Conservation (phyloP, 2,888 invertebrate species). For the Theretra japonica region DNA sequence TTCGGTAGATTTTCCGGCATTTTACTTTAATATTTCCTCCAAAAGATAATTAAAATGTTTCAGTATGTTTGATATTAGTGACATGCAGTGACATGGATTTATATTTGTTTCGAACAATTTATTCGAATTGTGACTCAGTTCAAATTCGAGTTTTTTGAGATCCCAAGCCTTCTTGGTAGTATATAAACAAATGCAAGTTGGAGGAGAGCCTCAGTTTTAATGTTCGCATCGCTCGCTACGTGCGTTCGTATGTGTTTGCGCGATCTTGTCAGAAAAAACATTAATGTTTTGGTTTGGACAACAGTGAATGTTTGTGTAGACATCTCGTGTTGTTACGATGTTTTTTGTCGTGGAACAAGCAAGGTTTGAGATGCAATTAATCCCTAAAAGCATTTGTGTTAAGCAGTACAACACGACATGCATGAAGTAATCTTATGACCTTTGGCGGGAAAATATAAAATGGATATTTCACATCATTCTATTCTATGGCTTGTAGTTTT, state of each 20-base stretch:
- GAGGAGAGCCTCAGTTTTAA: background rate
- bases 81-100: slow-evolving; percentile 26
- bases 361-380: slow-evolving; percentile 4
- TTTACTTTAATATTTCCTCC: slow-evolving; percentile 31
- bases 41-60: background rate
- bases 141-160: slow-evolving; percentile 17
- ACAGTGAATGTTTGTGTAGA: background rate
- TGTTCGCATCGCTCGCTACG: background rate
- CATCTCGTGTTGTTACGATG: background rate
- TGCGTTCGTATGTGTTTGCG: background rate
- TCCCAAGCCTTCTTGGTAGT: background rate
- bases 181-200: slow-evolving; percentile 1
- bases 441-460: slow-evolving; percentile 9
- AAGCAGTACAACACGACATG: background rate
- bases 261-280: background rate
- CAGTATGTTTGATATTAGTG: slow-evolving; percentile 12
- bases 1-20: slow-evolving; percentile 70
- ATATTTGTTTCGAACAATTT: slow-evolving; percentile 22
- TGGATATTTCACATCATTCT: too few species aligned
- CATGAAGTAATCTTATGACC: too few species aligned
- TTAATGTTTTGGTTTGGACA: background rate
- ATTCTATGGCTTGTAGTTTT: background rate
- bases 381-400: background rate
- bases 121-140: slow-evolving; percentile 31
- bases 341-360: slow-evolving; percentile 19